Conservation (phyloP, 2,888 invertebrate genomes). For the Melanchra persicariae region DNA sequence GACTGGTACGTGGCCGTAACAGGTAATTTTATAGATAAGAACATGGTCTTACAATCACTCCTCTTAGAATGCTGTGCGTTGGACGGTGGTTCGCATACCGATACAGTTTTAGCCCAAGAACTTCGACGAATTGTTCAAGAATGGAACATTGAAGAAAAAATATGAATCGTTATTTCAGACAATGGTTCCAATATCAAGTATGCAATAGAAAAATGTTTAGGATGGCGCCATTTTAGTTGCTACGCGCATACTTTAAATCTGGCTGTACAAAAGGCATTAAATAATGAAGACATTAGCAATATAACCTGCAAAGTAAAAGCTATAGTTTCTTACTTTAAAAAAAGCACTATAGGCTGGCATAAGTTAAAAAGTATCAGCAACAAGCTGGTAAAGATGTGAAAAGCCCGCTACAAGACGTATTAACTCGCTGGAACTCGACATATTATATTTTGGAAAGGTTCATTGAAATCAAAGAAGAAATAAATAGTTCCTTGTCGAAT, state of each 20-base stretch:
- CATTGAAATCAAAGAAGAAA: slow-evolving; percentile 35
- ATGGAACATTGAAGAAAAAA: too few relatives aligned
- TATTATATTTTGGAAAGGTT: slow-evolving; percentile 47
- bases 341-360: slow-evolving; percentile 31
- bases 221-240: slow-evolving; percentile 37
- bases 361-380: slow-evolving; percentile 26
- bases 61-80: slow-evolving; percentile 5
- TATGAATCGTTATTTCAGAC: too few relatives aligned
- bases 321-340: slow-evolving; percentile 30
- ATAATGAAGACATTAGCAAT: not conserved
- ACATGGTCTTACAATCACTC: too few relatives aligned
- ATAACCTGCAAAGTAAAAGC: not conserved
- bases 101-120: slow-evolving; percentile 24
- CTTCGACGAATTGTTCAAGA: too few relatives aligned
- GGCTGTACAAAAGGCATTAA: not conserved
- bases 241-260: too few relatives aligned
- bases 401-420: slow-evolving; percentile 38
- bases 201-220: slow-evolving; percentile 35
- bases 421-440: slow-evolving; percentile 47
- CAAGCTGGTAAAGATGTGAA: slow-evolving; percentile 28
- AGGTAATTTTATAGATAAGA: not conserved
- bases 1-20: slow-evolving; percentile 36
- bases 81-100: slow-evolving; percentile 12
- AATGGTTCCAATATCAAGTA: slow-evolving; percentile 21
- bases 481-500: slow-evolving; percentile 39